Evolutionary conservation across 2,797 vertebrate species (phyloP).

Genomic region (Neopelma chrysocephalum): DNA sequence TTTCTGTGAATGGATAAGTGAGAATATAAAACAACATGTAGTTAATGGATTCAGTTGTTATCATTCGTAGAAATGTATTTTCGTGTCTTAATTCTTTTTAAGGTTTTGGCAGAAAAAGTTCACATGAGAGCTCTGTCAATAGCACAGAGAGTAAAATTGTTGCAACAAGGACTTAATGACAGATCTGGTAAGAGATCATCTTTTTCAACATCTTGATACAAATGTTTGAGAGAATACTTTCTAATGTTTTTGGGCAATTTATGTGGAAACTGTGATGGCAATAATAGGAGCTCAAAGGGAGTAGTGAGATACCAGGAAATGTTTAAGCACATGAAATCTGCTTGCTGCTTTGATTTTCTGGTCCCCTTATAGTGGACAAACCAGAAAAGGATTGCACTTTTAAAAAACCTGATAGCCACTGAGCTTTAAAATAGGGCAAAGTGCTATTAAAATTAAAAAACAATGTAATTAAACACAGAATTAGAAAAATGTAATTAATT

Average conservation of each 20-base stretch:
- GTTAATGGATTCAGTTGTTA: neutral
- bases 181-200: slow-evolving; percentile 82
- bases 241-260: neutral
- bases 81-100: neutral
- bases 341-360: neutral
- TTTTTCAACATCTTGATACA: neutral
- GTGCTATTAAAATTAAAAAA: neutral
- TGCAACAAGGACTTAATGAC: slow-evolving; percentile 92
- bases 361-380: neutral
- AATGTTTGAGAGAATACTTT: neutral
- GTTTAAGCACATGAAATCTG: neutral
- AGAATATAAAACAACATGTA: neutral
- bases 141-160: slow-evolving; percentile 91
- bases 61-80: neutral
- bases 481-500: neutral
- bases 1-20: neutral
- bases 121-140: slow-evolving; percentile 91
- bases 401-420: neutral
- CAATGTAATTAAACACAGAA: neutral
- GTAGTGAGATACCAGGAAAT: neutral
- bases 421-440: neutral
- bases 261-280: neutral
- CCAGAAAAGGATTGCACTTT: neutral
- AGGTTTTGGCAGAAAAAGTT: slow-evolving; percentile 95
- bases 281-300: neutral